Conservation (phyloP, 1,140 invertebrate species). For the Harpegnathos saltator region DNA sequence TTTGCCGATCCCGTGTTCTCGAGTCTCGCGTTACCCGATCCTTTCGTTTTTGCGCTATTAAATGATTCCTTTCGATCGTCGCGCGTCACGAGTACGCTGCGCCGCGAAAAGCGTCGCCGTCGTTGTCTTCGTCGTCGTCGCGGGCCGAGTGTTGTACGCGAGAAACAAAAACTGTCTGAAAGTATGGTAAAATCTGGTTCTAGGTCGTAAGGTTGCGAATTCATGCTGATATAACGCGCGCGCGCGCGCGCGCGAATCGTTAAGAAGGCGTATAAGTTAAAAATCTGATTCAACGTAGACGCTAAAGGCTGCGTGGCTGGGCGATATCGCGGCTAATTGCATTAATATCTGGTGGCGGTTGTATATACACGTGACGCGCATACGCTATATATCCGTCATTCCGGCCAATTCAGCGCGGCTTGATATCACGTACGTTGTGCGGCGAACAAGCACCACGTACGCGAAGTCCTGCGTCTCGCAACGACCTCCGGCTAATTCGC, state of each 20-base stretch:
- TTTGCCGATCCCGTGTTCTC: too few relatives aligned
- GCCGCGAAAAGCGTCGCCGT: too few relatives aligned
- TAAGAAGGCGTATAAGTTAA: conserved; percentile 9
- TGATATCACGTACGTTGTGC: background rate
- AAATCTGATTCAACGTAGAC: conserved; percentile 21
- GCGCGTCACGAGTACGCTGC: too few relatives aligned
- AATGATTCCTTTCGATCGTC: too few relatives aligned
- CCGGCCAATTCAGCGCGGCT: background rate
- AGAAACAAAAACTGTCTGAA: background rate
- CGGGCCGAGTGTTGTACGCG: background rate
- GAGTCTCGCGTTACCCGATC: too few relatives aligned
- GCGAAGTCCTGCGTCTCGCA: background rate
- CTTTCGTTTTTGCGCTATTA: too few relatives aligned
- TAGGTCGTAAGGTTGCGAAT: conserved; percentile 9
- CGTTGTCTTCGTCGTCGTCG: too few relatives aligned
- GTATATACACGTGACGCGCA: background rate
- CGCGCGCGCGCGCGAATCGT: background rate
- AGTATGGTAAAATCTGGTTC: conserved; percentile 33
- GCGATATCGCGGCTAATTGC: conserved; percentile 37
- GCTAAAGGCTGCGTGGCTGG: conserved; percentile 10
- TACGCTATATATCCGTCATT: conserved; percentile 5
- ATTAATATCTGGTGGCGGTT: conserved; percentile 28
- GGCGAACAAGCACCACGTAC: background rate
- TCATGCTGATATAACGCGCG: background rate
- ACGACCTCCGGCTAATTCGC: background rate